A percentile compares a stretch with the other conserved stretches of the same genome.
Conservation (phyloP, 2,113 vertebrate genomes). For the Poeciliopsis retropinna region DNA sequence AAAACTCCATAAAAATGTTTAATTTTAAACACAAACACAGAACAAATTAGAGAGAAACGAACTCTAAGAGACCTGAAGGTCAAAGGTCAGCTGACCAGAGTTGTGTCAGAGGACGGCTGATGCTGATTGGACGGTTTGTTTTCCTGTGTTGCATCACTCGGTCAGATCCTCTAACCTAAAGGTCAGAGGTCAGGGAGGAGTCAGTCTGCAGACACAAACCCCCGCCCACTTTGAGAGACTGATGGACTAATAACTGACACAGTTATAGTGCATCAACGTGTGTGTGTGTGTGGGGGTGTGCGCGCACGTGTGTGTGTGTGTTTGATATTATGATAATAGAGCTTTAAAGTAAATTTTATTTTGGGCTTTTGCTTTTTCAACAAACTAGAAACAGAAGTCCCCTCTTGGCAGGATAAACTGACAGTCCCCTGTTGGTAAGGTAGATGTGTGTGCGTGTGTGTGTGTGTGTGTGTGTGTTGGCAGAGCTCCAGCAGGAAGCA, state of each 20-base stretch:
- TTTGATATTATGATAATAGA: neutral
- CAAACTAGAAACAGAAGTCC: too few relatives aligned
- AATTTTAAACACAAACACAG: neutral
- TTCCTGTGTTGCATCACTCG: neutral
- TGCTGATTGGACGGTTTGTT: neutral
- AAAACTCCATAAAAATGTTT: neutral
- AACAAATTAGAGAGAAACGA: neutral
- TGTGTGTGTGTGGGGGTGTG: constrained; percentile 34
- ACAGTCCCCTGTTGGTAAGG: too few relatives aligned
- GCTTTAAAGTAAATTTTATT: too few relatives aligned
- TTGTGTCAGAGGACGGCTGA: rapidly evolving
- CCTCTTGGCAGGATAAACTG: too few relatives aligned
- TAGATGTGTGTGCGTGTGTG: constrained; percentile 14
- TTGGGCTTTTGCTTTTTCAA: too few relatives aligned
- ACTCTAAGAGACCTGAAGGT: too few relatives aligned
- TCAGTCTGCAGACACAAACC: neutral
- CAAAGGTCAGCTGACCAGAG: too few relatives aligned
- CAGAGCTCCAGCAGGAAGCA: constrained; percentile 38
- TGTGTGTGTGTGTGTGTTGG: constrained; percentile 37
- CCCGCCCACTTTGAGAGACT: neutral
- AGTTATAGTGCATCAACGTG: neutral
- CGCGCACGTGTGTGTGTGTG: constrained; percentile 24
- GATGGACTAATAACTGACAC: constrained; percentile 6
- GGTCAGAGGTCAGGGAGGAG: neutral
- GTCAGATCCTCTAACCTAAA: neutral